These are phyloP conservation scores for Acrocera orbiculus DNA, from an alignment of 2,888 invertebrate genomes.

Conservation along the genomic window DNA sequence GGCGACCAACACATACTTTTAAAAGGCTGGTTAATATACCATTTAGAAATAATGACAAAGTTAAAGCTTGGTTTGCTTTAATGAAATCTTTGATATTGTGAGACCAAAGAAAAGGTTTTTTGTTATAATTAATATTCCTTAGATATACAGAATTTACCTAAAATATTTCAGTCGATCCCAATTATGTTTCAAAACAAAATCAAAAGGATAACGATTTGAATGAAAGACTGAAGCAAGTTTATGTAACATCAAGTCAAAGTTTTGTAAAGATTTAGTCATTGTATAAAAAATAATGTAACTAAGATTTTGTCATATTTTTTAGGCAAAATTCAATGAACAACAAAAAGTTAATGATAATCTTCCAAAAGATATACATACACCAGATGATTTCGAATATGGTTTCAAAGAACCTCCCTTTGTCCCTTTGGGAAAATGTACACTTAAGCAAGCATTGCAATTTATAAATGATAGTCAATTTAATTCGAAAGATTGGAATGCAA, in stretches of 20 bases:
- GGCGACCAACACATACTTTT: slow-evolving; percentile 30
- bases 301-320: background rate
- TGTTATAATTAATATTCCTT: background rate
- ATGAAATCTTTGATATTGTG: background rate
- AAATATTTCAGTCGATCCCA: slow-evolving; percentile 36
- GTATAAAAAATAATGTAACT: no score
- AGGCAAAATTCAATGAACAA: background rate
- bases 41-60: background rate
- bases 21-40: background rate
- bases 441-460: slow-evolving; percentile 46
- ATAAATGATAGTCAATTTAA: slow-evolving; percentile 45
- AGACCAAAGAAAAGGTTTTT: slow-evolving; percentile 33
- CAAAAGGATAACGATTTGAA: slow-evolving; percentile 46
- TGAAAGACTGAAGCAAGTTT: slow-evolving; percentile 48
- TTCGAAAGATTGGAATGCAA: slow-evolving; percentile 37
- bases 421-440: slow-evolving; percentile 43
- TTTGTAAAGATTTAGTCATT: slow-evolving; percentile 24
- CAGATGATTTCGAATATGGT: slow-evolving; percentile 45
- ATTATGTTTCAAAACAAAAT: slow-evolving; percentile 40
- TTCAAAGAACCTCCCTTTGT: slow-evolving; percentile 45
- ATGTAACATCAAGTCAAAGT: slow-evolving; percentile 46
- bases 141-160: slow-evolving; percentile 16
- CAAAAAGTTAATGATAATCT: slow-evolving; percentile 3
- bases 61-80: background rate
- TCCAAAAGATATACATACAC: slow-evolving; percentile 37